These are phyloP conservation scores for Drosophila obscura DNA, from an alignment of 1,140 invertebrate species.

Conservation along the genomic window DNA sequence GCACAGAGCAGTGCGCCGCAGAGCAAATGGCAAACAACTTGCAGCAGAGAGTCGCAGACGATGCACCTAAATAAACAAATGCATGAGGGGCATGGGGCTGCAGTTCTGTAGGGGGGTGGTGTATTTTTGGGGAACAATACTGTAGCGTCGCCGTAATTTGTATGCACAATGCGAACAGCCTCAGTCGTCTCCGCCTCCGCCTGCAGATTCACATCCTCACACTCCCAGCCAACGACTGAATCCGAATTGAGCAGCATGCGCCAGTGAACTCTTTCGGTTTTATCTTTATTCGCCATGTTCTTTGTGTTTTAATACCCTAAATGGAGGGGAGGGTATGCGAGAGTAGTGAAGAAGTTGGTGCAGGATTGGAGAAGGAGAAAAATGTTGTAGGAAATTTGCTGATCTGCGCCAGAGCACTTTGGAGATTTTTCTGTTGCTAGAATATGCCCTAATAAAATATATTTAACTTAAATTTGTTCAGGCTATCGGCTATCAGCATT, in stretches of 20 bases:
- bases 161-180: conserved; percentile 66
- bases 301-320: conserved; percentile 46
- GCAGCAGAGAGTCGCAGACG: conserved; percentile 35
- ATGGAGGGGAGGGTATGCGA: not conserved
- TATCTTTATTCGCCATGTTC: conserved; percentile 65
- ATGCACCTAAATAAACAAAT: conserved; percentile 72
- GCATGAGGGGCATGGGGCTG: conserved; percentile 2
- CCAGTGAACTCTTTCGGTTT: conserved; percentile 60
- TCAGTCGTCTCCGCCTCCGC: conserved; percentile 34
- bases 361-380: not conserved
- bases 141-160: conserved; percentile 63
- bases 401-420: too few species aligned
- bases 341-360: not conserved
- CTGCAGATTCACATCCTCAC: not conserved
- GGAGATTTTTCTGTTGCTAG: too few species aligned
- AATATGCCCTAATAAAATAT: too few species aligned
- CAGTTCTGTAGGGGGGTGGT: not conserved
- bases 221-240: not conserved
- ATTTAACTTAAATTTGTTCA: too few species aligned
- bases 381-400: too few species aligned
- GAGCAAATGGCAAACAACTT: conserved; percentile 73
- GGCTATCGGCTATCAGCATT: too few species aligned
- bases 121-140: conserved; percentile 34
- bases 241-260: conserved; percentile 51
- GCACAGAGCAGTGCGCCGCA: conserved; percentile 19